Evolutionary conservation across 2,797 vertebrate genomes (phyloP), one percentile per base, ranked within the genome.

Genomic region (Chelmon rostratus): DNA sequence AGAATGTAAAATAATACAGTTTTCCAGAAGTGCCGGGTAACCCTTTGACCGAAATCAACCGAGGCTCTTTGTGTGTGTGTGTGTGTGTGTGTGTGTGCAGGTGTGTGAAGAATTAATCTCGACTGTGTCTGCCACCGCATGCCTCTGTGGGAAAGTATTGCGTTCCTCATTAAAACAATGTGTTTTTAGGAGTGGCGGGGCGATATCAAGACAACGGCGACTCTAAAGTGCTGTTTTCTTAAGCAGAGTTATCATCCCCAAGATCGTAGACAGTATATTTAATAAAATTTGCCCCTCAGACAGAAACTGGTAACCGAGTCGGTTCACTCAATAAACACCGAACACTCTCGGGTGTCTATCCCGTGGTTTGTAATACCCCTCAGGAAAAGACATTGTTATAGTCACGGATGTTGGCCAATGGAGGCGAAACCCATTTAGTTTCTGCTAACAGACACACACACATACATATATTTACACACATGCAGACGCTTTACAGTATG

Each of bases 1-100:
- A 82, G 61, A 73, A 78, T 84, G 77, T 81, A 82, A 87, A 91
- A 81, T 54, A 76, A 91, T 81, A 52, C 82, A 69, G 63, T 82
- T 86, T 78, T 64, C 18, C 63, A 37, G 38, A 69, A 68, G 72
- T 71, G 76, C 50, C 67, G 12, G 31, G 9, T 78, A 38, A 87
- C 84, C 82, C 47, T 79, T 53, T 78, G 66, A 84, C 84, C 79
- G 40, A 21, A 70, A 65, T 75, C 78, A 64, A 85, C 58, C 23
- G 73, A 81, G 13, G 52, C 84, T 35, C 33, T 72, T 31, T 42
- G 53, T 28, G 1, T 16, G 47, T 54, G 47, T 56, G 8, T 35
- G 2, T 25, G 12, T 47, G 35, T n/a, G 9, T 54, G 21, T 23
- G 18, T 23, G 61, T 63, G 46, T 8, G 25, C 18, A 47, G 46